These are phyloP conservation scores for Tholera decimalis DNA, from an alignment of 2,888 invertebrate genomes.

Conservation along the genomic window DNA sequence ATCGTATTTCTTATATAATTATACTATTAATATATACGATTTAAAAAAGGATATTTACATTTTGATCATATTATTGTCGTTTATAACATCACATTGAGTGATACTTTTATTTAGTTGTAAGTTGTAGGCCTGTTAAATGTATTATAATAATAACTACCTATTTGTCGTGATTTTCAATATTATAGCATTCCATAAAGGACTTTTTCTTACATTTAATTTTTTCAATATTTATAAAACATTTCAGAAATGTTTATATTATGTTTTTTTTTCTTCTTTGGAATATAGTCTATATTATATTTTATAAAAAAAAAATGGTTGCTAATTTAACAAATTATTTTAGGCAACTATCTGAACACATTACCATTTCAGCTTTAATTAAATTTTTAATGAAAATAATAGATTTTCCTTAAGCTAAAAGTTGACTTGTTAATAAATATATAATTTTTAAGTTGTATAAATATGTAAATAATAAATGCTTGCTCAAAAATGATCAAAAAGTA, in stretches of 20 bases:
- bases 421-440: slow-evolving; percentile 38
- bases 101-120: slow-evolving; percentile 53
- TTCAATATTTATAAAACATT: slow-evolving; percentile 18
- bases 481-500: slow-evolving; percentile 73
- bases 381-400: slow-evolving; percentile 52
- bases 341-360: slow-evolving; percentile 72
- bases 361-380: slow-evolving; percentile 81
- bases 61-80: slow-evolving; percentile 24
- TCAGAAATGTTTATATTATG: slow-evolving; percentile 20
- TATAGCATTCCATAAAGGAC: slow-evolving; percentile 49
- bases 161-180: slow-evolving; percentile 27
- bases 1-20: slow-evolving; percentile 34
- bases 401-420: slow-evolving; percentile 58
- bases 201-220: slow-evolving; percentile 4
- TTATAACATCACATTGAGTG: slow-evolving; percentile 55
- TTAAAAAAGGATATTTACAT: slow-evolving; percentile 52
- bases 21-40: slow-evolving; percentile 22
- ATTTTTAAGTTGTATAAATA: slow-evolving; percentile 50
- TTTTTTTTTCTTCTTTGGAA: slow-evolving; percentile 22
- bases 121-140: slow-evolving; percentile 11
- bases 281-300: slow-evolving; percentile 36
- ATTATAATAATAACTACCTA: no score
- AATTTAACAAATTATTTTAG: slow-evolving; percentile 19
- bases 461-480: slow-evolving; percentile 70
- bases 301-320: slow-evolving; percentile 41